A percentile compares a stretch with the other conserved stretches of the same genome.
Evolutionary conservation across 2,888 invertebrate genomes (phyloP).

Genomic region (Ochropleura leucogaster): DNA sequence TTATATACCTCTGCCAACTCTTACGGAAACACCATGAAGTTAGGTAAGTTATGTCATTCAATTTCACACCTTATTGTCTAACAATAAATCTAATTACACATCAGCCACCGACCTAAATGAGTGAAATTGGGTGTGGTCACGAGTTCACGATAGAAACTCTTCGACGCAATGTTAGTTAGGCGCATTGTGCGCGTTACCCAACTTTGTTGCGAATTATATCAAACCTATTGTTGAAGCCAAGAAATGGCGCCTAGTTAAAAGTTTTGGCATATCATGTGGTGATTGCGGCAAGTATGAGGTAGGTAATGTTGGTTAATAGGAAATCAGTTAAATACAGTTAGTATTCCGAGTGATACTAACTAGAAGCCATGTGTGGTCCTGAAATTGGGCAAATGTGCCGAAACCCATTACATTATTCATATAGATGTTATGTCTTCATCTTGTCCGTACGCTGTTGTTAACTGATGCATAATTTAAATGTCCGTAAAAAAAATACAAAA

Average conservation of each 20-base stretch:
- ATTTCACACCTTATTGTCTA: slow-evolving; percentile 16
- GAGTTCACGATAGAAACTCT: slow-evolving; percentile 26
- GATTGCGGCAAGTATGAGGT: slow-evolving; percentile 32
- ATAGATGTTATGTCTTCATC: neutral
- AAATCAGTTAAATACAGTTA: neutral
- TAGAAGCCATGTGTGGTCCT: neutral
- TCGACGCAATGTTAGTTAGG: slow-evolving; percentile 36
- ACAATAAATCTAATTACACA: slow-evolving; percentile 38
- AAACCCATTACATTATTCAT: neutral
- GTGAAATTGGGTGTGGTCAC: slow-evolving; percentile 61
- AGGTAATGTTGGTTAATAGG: slow-evolving; percentile 21
- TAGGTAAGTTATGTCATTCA: neutral
- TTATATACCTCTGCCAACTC: neutral
- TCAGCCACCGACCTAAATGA: slow-evolving; percentile 45
- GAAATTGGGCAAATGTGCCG: neutral
- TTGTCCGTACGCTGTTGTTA: neutral
- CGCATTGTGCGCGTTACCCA: slow-evolving; percentile 54
- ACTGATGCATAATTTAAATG: neutral
- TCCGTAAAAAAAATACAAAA: neutral
- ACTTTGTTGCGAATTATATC: slow-evolving; percentile 53
- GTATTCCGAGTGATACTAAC: too few species aligned
- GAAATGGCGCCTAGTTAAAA: slow-evolving; percentile 50
- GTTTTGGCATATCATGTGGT: slow-evolving; percentile 59
- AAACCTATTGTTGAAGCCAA: slow-evolving; percentile 52
- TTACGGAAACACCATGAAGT: neutral